These are phyloP conservation scores for Lithophane leautieri DNA, from an alignment of 2,888 invertebrate species.

Conservation along the genomic window DNA sequence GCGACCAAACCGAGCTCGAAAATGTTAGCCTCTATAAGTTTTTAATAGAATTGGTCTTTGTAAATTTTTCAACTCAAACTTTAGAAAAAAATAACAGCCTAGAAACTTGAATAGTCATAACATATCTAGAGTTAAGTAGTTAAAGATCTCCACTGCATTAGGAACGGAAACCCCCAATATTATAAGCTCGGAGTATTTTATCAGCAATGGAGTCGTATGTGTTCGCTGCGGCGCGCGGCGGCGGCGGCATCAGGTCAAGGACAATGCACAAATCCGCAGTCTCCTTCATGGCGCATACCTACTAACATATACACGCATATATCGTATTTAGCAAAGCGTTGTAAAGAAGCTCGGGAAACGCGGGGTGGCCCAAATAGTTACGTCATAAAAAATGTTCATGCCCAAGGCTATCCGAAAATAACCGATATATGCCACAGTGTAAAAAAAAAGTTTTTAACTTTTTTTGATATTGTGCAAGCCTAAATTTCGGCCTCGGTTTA, in stretches of 20 bases:
- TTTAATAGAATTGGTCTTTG: too few relatives aligned
- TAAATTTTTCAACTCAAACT: too few relatives aligned
- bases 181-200: slow-evolving; percentile 45
- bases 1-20: too few relatives aligned
- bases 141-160: slow-evolving; percentile 33
- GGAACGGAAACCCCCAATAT: slow-evolving; percentile 34
- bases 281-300: slow-evolving; percentile 64
- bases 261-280: slow-evolving; percentile 78
- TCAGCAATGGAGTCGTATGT: slow-evolving; percentile 62
- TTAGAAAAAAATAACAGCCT: not conserved
- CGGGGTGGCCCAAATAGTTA: too few relatives aligned
- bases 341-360: not conserved
- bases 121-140: slow-evolving; percentile 5
- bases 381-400: too few relatives aligned
- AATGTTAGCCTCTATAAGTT: not conserved
- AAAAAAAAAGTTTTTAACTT: too few relatives aligned
- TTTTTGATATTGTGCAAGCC: too few relatives aligned
- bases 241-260: slow-evolving; percentile 81
- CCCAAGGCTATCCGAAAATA: too few relatives aligned
- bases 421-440: too few relatives aligned
- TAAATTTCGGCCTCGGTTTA: too few relatives aligned
- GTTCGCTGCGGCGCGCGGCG: slow-evolving; percentile 74
- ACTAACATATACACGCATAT: slow-evolving; percentile 9
- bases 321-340: not conserved
- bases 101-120: not conserved